These are phyloP conservation scores for Neolamprologus tretocephalus DNA, from an alignment of 2,113 vertebrate genomes.

Conservation along the genomic window DNA sequence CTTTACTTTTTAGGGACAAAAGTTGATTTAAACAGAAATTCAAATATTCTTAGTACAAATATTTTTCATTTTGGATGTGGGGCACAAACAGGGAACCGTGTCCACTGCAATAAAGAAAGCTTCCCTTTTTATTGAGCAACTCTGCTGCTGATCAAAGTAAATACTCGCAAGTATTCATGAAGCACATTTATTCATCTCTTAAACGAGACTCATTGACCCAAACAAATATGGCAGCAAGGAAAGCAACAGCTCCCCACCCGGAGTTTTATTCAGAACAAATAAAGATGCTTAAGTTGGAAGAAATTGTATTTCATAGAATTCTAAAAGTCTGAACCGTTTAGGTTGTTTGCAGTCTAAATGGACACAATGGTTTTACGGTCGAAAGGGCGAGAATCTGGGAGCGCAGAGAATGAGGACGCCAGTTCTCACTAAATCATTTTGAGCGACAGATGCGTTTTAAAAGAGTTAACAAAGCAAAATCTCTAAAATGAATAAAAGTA, in stretches of 20 bases:
- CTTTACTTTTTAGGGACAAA: not conserved
- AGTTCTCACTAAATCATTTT: not conserved
- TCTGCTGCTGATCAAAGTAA: not conserved
- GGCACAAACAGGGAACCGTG: not conserved
- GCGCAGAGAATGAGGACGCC: not conserved
- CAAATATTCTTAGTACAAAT: accelerated
- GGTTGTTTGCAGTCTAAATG: not conserved
- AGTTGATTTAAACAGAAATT: not conserved
- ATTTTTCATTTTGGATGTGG: not conserved
- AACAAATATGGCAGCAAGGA: not conserved
- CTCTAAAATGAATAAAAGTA: not conserved
- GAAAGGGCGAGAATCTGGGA: accelerated
- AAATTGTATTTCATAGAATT: not conserved
- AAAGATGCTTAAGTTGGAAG: not conserved
- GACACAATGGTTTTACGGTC: accelerated
- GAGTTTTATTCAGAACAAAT: not conserved
- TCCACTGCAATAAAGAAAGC: not conserved
- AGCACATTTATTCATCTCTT: not conserved
- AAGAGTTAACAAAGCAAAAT: not conserved
- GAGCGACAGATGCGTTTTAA: accelerated
- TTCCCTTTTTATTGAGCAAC: not conserved
- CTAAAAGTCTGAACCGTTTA: accelerated
- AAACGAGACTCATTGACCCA: not conserved
- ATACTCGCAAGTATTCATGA: not conserved
- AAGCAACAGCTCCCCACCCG: not conserved